Conservation (phyloP, 2,113 vertebrate genomes). For the Cryptoleucopteryx plumbea region DNA sequence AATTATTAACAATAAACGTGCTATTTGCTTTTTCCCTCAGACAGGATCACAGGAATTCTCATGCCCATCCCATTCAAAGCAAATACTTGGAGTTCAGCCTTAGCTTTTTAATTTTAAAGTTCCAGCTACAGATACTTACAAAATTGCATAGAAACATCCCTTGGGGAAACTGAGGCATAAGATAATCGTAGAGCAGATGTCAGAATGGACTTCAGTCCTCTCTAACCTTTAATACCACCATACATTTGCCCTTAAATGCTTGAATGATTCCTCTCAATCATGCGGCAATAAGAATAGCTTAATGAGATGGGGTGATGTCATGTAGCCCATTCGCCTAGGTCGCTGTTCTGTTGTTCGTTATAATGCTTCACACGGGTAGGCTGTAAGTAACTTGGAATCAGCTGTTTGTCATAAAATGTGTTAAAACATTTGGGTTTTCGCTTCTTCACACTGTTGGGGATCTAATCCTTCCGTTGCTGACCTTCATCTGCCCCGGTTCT, state of each 20-base stretch:
- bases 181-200: neutral
- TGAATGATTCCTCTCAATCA: neutral
- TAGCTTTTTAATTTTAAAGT: neutral
- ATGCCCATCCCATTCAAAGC: neutral
- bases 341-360: neutral
- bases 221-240: neutral
- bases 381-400: neutral
- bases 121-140: neutral
- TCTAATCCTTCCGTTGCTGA: neutral
- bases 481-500: accelerated
- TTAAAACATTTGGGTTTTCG: neutral
- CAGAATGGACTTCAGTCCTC: neutral
- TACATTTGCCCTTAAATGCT: neutral
- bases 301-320: neutral
- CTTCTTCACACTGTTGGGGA: neutral
- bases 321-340: neutral
- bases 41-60: neutral
- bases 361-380: accelerated
- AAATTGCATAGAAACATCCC: neutral
- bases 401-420: neutral
- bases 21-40: neutral
- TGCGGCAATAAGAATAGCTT: neutral
- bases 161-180: neutral
- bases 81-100: neutral
- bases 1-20: constrained; percentile 69